phyloP scores from a whole-genome alignment of 2,888 invertebrate species.

The Himalopsyche japonica region DNA sequence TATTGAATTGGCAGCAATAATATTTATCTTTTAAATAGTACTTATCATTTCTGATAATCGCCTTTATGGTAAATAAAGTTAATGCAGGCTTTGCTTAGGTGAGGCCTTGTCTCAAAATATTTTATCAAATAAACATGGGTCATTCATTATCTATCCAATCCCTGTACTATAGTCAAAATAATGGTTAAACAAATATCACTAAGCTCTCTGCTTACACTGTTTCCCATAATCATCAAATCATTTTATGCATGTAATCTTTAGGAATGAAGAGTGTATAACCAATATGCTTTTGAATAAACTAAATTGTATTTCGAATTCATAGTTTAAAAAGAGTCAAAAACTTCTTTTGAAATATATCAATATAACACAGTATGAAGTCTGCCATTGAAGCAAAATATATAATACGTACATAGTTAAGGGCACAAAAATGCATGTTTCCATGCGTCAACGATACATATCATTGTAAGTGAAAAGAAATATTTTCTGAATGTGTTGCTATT shows the following conservation, averaged over 20 bases:
- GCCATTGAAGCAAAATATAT: background rate
- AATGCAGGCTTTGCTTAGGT: background rate
- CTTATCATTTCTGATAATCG: background rate
- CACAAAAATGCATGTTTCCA: background rate
- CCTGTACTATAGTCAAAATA: background rate
- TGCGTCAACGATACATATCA: constrained; percentile 26
- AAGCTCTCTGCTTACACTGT: background rate
- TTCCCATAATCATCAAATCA: background rate
- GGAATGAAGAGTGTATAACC: background rate
- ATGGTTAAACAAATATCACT: background rate
- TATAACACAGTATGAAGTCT: background rate
- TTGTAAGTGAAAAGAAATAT: constrained; percentile 20
- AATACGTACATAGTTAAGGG: background rate
- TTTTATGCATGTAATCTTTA: background rate
- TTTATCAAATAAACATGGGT: background rate
- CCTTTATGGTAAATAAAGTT: background rate
- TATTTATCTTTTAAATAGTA: background rate
- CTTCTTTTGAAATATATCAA: background rate
- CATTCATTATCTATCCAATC: background rate
- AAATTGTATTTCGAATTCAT: background rate
- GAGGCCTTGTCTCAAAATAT: background rate
- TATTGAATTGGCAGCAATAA: background rate
- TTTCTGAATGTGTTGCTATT: constrained; percentile 1
- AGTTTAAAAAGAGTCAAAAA: background rate
- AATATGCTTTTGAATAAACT: background rate